Percentiles rank a stretch among this genome's conserved stretches.
phyloP scores from a whole-genome alignment of 2,888 invertebrate genomes.

The Caenorhabditis wallacei region DNA sequence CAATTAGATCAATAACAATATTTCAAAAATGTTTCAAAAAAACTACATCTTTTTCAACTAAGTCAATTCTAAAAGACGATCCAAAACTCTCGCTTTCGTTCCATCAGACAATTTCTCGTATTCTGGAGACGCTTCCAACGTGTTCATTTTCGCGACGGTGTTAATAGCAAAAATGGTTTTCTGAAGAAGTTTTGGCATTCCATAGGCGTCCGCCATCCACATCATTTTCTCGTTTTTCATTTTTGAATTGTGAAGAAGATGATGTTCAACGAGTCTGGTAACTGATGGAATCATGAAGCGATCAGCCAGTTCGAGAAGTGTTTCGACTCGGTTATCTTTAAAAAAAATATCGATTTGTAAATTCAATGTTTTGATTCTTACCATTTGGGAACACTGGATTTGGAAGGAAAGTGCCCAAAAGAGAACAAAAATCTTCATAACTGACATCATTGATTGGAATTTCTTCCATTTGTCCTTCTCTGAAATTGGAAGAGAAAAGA shows the following conservation, averaged over 20 bases:
- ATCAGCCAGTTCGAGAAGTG: slow-evolving; percentile 18
- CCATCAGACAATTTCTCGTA: background rate
- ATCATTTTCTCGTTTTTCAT: background rate
- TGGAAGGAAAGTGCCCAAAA: background rate
- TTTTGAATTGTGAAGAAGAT: background rate
- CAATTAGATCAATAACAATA: background rate
- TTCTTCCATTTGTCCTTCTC: background rate
- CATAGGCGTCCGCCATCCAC: background rate
- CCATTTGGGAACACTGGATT: background rate
- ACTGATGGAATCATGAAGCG: background rate
- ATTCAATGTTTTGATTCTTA: background rate
- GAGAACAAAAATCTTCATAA: background rate
- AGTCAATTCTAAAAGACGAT: background rate
- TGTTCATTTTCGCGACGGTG: background rate
- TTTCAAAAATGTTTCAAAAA: background rate
- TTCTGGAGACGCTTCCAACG: background rate
- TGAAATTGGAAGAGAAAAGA: slow-evolving; percentile 5
- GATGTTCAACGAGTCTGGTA: background rate
- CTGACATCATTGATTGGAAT: slow-evolving; percentile 5
- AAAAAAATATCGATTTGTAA: background rate
- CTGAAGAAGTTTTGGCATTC: background rate
- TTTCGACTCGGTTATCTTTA: background rate
- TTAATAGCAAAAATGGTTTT: background rate
- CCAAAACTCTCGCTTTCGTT: background rate
- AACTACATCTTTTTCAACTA: background rate